Conservation (phyloP, 2,888 invertebrate species). For the Conops quadrifasciatus region DNA sequence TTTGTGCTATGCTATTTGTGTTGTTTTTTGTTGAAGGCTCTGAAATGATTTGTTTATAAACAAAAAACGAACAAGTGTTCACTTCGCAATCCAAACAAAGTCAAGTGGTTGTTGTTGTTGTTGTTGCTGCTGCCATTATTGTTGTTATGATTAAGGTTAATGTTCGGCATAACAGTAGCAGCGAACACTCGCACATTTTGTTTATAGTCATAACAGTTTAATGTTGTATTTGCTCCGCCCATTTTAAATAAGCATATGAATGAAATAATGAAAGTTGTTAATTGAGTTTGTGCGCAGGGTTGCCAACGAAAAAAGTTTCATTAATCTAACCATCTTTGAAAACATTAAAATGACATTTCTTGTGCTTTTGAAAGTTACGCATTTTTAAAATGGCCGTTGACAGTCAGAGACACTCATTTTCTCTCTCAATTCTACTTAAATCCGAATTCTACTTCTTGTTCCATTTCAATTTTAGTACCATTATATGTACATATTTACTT, state of each 20-base stretch:
- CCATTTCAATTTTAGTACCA: too few species aligned
- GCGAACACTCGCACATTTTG: constrained; percentile 22
- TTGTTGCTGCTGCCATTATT: neutral
- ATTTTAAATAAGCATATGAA: neutral
- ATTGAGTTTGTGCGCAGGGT: too few species aligned
- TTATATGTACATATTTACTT: neutral
- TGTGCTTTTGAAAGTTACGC: too few species aligned
- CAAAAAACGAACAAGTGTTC: constrained; percentile 11
- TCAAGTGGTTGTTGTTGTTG: constrained; percentile 22
- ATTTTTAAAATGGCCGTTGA: too few species aligned
- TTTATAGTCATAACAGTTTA: constrained; percentile 17
- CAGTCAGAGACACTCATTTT: too few species aligned
- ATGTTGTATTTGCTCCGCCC: constrained; percentile 21
- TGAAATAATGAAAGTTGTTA: neutral
- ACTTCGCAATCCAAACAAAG: constrained; percentile 8
- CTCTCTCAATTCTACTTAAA: neutral
- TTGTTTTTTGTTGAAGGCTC: neutral
- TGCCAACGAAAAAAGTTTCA: too few species aligned
- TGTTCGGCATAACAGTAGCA: too few species aligned
- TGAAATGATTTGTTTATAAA: constrained; percentile 14
- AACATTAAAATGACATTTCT: too few species aligned
- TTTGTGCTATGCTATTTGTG: too few species aligned
- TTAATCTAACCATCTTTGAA: too few species aligned
- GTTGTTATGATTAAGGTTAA: too few species aligned
- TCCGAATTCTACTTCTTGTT: neutral